Conservation (phyloP, 2,113 vertebrate genomes). For the Megaptera novaeangliae region DNA sequence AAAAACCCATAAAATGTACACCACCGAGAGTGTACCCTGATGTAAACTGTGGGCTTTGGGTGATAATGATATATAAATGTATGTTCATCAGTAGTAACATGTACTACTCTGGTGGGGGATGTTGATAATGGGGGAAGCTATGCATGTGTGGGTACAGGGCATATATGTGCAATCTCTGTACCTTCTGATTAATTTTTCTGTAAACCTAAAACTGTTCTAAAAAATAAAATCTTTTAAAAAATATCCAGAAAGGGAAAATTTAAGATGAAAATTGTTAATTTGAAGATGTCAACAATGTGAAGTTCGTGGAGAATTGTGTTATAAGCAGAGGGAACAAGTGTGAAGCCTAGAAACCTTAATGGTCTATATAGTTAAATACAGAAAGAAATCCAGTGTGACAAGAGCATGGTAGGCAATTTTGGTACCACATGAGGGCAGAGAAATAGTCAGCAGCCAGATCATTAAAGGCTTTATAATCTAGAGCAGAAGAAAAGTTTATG, state of each 20-base stretch:
- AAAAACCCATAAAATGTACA: neutral
- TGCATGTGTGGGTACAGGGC: accelerated
- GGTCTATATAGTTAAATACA: neutral
- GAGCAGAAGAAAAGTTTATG: neutral
- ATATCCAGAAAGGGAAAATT: neutral
- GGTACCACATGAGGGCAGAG: neutral
- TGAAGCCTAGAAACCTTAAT: neutral
- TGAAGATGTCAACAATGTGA: neutral
- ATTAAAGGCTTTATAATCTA: neutral
- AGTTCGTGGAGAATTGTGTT: neutral
- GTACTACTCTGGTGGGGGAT: neutral
- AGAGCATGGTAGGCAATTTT: neutral
- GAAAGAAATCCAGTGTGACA: neutral
- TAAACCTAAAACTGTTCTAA: neutral
- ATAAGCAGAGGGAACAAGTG: neutral
- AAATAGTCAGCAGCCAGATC: neutral
- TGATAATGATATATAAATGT: neutral
- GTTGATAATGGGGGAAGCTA: neutral
- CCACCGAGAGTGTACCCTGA: neutral
- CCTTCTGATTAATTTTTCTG: neutral
- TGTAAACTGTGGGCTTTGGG: neutral
- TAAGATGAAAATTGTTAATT: neutral
- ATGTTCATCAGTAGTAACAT: neutral
- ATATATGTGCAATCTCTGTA: neutral
- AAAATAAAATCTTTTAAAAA: neutral